phyloP scores from a whole-genome alignment of 30 jellyfish, hydroid and myxozoan genomes.

The Morbakka virulenta region DNA sequence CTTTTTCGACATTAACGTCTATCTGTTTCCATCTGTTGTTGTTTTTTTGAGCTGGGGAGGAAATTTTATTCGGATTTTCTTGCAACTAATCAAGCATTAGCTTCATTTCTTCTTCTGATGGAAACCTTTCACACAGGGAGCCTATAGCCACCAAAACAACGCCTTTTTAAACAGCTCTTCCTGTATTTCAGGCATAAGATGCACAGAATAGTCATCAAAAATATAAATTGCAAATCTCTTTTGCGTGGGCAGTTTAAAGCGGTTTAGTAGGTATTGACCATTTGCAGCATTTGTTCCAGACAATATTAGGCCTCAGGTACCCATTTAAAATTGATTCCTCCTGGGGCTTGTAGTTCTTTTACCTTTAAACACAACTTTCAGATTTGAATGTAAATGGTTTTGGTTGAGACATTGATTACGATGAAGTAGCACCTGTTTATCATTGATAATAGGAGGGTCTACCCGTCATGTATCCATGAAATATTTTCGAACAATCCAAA shows the following conservation, averaged over 20 bases:
- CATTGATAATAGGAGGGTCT: slow-evolving; percentile 57
- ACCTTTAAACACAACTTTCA: slow-evolving; percentile 45
- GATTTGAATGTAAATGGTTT: slow-evolving; percentile 25
- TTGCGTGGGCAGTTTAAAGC: slow-evolving; percentile 31
- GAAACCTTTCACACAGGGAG: no score
- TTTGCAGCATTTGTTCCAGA: no score
- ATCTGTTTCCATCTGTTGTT: no score
- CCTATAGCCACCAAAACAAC: no score
- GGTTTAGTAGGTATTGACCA: slow-evolving; percentile 38
- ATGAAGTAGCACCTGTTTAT: no score
- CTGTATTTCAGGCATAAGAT: slow-evolving; percentile 37
- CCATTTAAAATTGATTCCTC: slow-evolving; percentile 47
- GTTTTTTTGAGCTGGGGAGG: no score
- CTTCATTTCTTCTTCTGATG: no score
- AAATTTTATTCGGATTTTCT: no score
- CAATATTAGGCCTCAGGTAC: slow-evolving; percentile 50
- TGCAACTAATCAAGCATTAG: no score
- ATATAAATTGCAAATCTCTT: slow-evolving; percentile 46
- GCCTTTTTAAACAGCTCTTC: no score
- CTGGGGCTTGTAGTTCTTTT: slow-evolving; percentile 55
- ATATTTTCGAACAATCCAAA: slow-evolving; percentile 59
- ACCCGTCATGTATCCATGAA: slow-evolving; percentile 49
- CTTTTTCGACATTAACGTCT: no score
- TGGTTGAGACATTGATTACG: slow-evolving; percentile 3
- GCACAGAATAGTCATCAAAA: no score